Evolutionary conservation across 2,888 invertebrate genomes (phyloP), one percentile per base, ranked within the genome.

Genomic region (Crioceris asparagi): DNA sequence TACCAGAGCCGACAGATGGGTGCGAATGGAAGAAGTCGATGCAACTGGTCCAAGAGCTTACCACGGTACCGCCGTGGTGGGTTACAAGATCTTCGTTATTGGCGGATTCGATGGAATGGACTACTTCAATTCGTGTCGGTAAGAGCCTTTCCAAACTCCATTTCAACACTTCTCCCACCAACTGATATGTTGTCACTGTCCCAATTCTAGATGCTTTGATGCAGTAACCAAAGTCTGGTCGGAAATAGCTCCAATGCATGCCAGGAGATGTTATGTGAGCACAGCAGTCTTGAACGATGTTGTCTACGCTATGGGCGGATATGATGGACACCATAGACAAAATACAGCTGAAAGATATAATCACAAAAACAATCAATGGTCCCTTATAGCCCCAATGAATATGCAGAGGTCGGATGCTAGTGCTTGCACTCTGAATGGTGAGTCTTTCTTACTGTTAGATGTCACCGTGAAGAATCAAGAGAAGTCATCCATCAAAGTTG

Each of bases 21-120:
- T 88, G 33, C 77, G 77, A 69, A 77, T 83, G 7, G 74, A 77
- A 46, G 82, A 86, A 55, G 81, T 83, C 29, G 88, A 88, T 62
- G 79, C 83, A 2, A 74, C 75, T 8, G 90, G 88, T 16, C 85
- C 91, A 0, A 71, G 92, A 35, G 92, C 91, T 1, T 93, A 93
- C 61, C 93, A 93, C 57, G 92, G 92, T n/a, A 85, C 88, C 0
- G 88, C 86, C 0, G 86, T 91, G 0, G 72, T 93, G 1, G 86
- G 83, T 0, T 75, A 74, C 49, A 78, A 82, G 54, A 86, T 94
- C 46, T 92, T 83, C 63, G 80, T 90, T 3, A 83, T 93, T 46
- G 93, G 94, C 0, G 93, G 93, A 3, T 93, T 91, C 57, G 87
- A 93, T 55, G 92, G 53, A 3, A 54, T 55, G 55, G 55, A 57